Percentiles rank a stretch among this genome's conserved stretches.
Evolutionary conservation across 2,888 invertebrate genomes (phyloP).

Genomic region (Lochmaea crataegi): DNA sequence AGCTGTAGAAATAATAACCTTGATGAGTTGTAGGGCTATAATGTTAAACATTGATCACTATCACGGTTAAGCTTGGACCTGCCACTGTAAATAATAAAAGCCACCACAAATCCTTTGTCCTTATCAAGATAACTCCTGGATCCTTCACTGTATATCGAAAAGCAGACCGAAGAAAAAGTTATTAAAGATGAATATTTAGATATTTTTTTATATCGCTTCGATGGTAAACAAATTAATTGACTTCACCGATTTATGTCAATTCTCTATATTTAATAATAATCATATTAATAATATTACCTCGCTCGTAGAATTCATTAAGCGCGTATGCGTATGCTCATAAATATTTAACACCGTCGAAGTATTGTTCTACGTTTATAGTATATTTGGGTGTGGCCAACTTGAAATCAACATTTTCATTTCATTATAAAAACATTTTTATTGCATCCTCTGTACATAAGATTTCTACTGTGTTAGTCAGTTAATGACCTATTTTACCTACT

Average conservation of each 20-base stretch:
- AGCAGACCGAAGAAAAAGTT: not conserved
- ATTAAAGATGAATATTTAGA: slow-evolving; percentile 3
- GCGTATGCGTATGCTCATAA: slow-evolving; percentile 39
- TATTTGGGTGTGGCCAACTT: slow-evolving; percentile 45
- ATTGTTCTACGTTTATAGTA: slow-evolving; percentile 43
- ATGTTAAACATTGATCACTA: too few species aligned
- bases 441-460: slow-evolving; percentile 47
- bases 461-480: slow-evolving; percentile 42
- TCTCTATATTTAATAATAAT: slow-evolving; percentile 45
- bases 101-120: too few species aligned
- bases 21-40: too few species aligned
- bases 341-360: slow-evolving; percentile 45
- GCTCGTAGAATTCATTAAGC: slow-evolving; percentile 43
- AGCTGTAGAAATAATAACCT: too few species aligned
- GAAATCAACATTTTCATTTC: slow-evolving; percentile 47
- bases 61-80: too few species aligned
- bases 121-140: too few species aligned
- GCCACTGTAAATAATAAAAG: too few species aligned
- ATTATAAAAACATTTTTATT: slow-evolving; percentile 49
- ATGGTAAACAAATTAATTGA: slow-evolving; percentile 16
- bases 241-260: slow-evolving; percentile 39
- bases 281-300: slow-evolving; percentile 30
- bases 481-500: slow-evolving; percentile 41
- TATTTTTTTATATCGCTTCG: not conserved
- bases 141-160: too few species aligned